Evolutionary conservation across 2,888 invertebrate species (phyloP).

Genomic region (Drosophila dives): DNA sequence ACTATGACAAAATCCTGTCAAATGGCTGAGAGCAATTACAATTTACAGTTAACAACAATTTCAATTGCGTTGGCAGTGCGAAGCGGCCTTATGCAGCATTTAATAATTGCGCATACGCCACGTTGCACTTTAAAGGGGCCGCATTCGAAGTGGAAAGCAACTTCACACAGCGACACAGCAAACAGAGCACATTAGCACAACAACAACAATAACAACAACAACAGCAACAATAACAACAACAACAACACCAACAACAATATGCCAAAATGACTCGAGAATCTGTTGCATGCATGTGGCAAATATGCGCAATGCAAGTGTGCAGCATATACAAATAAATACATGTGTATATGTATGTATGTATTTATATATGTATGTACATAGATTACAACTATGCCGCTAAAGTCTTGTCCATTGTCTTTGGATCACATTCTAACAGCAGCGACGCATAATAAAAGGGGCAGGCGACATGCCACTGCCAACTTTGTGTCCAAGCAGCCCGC

Average conservation of each 20-base stretch:
- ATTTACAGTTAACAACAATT: slow-evolving; percentile 30
- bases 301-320: slow-evolving; percentile 6
- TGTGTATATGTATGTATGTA: slow-evolving; percentile 1
- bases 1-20: slow-evolving; percentile 41
- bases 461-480: slow-evolving; percentile 48
- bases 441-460: slow-evolving; percentile 29
- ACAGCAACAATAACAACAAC: neutral
- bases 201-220: slow-evolving; percentile 29
- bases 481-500: slow-evolving; percentile 58
- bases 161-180: slow-evolving; percentile 30
- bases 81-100: slow-evolving; percentile 69
- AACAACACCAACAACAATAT: slow-evolving; percentile 12
- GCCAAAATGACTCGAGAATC: slow-evolving; percentile 26
- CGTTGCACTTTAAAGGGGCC: slow-evolving; percentile 66
- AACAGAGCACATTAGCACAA: slow-evolving; percentile 40
- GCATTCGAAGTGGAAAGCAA: slow-evolving; percentile 59
- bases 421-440: slow-evolving; percentile 54
- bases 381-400: slow-evolving; percentile 39
- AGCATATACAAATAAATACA: neutral
- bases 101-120: slow-evolving; percentile 77
- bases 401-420: slow-evolving; percentile 60
- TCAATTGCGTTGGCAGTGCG: slow-evolving; percentile 30
- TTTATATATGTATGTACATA: slow-evolving; percentile 11
- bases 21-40: slow-evolving; percentile 60
- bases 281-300: slow-evolving; percentile 27